Base-by-base conservation (phyloP, 2,888 invertebrate species). In the Allophyes oxyacanthae region DNA sequence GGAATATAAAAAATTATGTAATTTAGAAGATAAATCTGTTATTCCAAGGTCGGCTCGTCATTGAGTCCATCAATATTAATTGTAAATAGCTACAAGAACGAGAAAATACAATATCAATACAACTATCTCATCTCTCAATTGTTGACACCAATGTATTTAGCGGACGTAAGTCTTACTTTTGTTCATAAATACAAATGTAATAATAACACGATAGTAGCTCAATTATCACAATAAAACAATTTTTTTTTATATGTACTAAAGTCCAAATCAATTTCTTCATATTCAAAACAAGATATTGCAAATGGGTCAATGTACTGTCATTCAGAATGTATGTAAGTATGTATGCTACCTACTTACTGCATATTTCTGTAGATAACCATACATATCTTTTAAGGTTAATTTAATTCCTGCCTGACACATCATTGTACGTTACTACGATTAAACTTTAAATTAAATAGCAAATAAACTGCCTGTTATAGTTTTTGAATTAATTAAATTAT, bases 221-320 rank as follows among this genome's bases (percentile, higher is more conserved):
- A 66, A 62, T 72, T 81, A 79, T 81, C 78, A 81, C 78, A 82
- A 72, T 72, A 59, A 67, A 58, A 74, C 58, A 63, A 57, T 53
- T 44, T 54, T 44, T 57, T 15, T 64, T 59, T 51, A 42, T 10
- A 40, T 64, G 32, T 46, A 37, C 37, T 40, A 20, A n/a, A 11
- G 26, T 43, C 38, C 36, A 56, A 51, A 55, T 46, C 25, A 45
- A 55, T 48, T 33, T 34, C 8, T 55, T 26, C 6, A 15, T 11
- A 20, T 49, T 34, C 26, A 40, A 26, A 14, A 7, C 2, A 11
- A n/a, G n/a, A n/a, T n/a, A n/a, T n/a, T n/a, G n/a, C n/a, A n/a
- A n/a, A n/a, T n/a, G n/a, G n/a, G n/a, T n/a, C n/a, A n/a, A n/a
- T n/a, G n/a, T n/a, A n/a, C n/a, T n/a, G n/a, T n/a, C n/a, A n/a